A percentile compares a stretch with the other conserved stretches of the same genome.
phyloP scores from a whole-genome alignment of 2,113 vertebrate genomes.

The Ornithorhynchus anatinus region DNA sequence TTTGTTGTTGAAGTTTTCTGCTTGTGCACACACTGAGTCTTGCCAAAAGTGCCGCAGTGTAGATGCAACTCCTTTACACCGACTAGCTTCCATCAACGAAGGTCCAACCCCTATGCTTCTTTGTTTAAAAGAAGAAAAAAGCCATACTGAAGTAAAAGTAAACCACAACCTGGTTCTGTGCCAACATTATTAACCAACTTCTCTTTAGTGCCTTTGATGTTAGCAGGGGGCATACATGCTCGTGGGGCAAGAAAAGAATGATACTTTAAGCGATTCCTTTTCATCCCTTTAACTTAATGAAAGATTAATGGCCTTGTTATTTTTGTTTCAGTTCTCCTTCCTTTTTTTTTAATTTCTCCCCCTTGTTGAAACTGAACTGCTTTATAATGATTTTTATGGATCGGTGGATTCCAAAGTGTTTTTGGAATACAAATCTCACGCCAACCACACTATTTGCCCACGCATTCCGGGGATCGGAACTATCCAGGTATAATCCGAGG shows the following conservation, averaged over 20 bases:
- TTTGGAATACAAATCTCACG: conserved; percentile 23
- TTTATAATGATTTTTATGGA: conserved; percentile 79
- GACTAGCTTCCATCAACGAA: conserved; percentile 28
- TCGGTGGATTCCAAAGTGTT: conserved; percentile 60
- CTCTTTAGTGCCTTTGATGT: conserved; percentile 89
- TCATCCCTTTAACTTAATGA: conserved; percentile 98
- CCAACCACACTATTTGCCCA: conserved; percentile 16
- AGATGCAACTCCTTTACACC: neutral
- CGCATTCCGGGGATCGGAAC: rapidly evolving
- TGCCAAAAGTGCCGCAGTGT: neutral
- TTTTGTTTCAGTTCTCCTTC: conserved; percentile 94
- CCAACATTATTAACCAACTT: conserved; percentile 92
- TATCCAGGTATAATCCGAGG: neutral
- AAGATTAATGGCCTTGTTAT: conserved; percentile 99
- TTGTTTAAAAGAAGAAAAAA: conserved; percentile 59
- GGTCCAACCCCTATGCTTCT: conserved; percentile 53
- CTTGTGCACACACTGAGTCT: neutral
- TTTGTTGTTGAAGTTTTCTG: neutral
- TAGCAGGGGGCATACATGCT: conserved; percentile 91
- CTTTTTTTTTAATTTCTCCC: conserved; percentile 80
- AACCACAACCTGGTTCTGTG: conserved; percentile 87
- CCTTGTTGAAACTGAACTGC: conserved; percentile 76
- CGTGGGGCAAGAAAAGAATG: conserved; percentile 88
- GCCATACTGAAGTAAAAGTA: conserved; percentile 81
- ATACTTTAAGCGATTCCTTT: conserved; percentile 98